Base-by-base conservation (phyloP, 2,113 vertebrate genomes). In the Microtus montanus region DNA sequence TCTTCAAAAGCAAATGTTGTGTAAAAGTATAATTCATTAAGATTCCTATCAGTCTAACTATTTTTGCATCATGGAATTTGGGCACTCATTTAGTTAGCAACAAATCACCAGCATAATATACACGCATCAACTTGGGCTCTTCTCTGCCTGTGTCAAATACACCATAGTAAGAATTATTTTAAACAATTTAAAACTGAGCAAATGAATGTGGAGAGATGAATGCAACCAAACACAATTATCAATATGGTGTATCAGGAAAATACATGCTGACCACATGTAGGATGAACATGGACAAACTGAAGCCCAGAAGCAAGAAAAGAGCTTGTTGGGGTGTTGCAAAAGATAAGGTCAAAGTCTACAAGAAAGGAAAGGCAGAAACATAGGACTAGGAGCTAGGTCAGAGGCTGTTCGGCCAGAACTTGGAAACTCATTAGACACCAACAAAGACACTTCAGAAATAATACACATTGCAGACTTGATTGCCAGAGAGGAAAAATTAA, bases 371-470 rank as follows among this genome's bases (percentile, higher is more conserved):
- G 9, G 20, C 2, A 30, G 22, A 2, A 11, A 15, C 3, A 5
- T 30, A 3, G 10, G 3, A 17, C 11, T 6, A 6, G 20, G 0
- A 30, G 13, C 10, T 14, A 35, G 0, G 0, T 1, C 7, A 52
- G 71, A 90, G 0, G 6, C 20, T 22, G 26, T 75, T n/a, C 14
- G 14, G 44, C 30, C 63, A 70, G 61, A 86, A 61, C 54, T 6
- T 61, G 35, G 41, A 77, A 82, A 44, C 30, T 5, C 63, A 77
- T 22, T 5, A 66, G 54, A 70, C 1, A 0, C 1, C 12, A 87
- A 85, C 49, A 75, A 15, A 47, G 58, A 77, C 14, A 80, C 49
- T 61, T 75, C 64, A 86, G 41, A 70, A 41, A 14, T 73, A 38
- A 88, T 44, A 13, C 22, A 89, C 38, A 14, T 28, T 94, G 28